Evolutionary conservation across 2,797 vertebrate genomes (phyloP), one percentile per base, ranked within the genome.

Genomic region (Alexandromys oeconomus): DNA sequence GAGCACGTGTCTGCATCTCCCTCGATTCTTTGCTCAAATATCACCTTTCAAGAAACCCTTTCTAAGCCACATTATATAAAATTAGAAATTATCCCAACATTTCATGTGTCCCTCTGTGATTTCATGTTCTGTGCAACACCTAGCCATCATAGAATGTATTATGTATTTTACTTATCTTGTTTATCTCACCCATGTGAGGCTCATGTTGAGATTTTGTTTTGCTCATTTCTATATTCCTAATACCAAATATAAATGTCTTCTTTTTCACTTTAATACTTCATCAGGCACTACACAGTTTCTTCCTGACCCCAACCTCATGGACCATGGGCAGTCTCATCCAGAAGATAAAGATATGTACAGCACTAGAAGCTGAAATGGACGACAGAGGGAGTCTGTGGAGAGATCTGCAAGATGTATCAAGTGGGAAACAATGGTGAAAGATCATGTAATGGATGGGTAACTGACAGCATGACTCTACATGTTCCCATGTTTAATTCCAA

Each of bases 321-420:
- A 99, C 97, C 98, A 99, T 0, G 99, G 99, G 61, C 99, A 99
- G 96, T 99, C 99, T 94, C 98, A 82, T 98, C 99, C 99, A 0
- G 99, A 99, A 98, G 99, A 99, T 90, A 98, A 97, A 97, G 99
- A 99, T 98, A 98, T 99, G 98, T 99, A 99, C 98, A 99, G 98
- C 98, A 99, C 99, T 63, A 99, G 99, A 98, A 99, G 98, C 98
- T 99, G 98, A 99, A 96, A 78, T 40, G 77, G 13, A 97, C 95
- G 74, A 17, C 87, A 88, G 78, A 80, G 43, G 95, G 77, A 91
- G 13, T 96, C 97, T 80, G 11, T 89, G 79, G 84, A 92, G 73
- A 96, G 87, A 92, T 93, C 93, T 81, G 77, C 95, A 82, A 94
- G 51, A 88, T 97, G 43, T 91, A 54, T 92, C 87, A 95, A 95